phyloP scores from a whole-genome alignment of 2,888 invertebrate species.

The Yponomeuta plumbellus region DNA sequence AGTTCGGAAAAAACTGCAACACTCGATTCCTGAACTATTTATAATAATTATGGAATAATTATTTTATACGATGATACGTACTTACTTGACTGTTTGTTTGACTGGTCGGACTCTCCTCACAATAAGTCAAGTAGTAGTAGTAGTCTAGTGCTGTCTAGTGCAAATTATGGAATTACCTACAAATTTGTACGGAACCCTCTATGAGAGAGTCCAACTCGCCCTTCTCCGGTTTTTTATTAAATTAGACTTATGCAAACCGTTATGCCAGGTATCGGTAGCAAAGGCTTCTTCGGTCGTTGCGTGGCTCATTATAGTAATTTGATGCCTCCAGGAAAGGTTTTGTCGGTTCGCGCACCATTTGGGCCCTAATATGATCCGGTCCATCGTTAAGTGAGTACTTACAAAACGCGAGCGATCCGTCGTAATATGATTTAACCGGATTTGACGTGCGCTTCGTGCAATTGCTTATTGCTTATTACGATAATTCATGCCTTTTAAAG shows the following conservation, averaged over 20 bases:
- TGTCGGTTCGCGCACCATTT: constrained; percentile 53
- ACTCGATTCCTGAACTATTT: too few relatives aligned
- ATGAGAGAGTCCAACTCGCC: too few relatives aligned
- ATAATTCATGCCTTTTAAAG: constrained; percentile 55
- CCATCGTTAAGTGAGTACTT: constrained; percentile 37
- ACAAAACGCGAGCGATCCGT: constrained; percentile 51
- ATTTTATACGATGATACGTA: too few relatives aligned
- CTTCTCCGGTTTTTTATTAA: constrained; percentile 41
- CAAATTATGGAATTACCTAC: too few relatives aligned
- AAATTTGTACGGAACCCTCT: too few relatives aligned
- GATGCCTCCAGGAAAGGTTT: constrained; percentile 60
- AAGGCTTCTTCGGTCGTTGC: constrained; percentile 44
- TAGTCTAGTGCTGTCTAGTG: too few relatives aligned
- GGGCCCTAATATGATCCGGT: constrained; percentile 57
- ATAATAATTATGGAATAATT: too few relatives aligned
- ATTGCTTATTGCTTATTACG: constrained; percentile 67
- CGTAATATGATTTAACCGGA: constrained; percentile 49
- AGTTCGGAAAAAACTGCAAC: too few relatives aligned
- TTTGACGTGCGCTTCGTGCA: constrained; percentile 67
- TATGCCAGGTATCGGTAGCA: constrained; percentile 64
- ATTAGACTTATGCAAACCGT: constrained; percentile 67
- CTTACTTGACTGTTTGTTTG: too few relatives aligned
- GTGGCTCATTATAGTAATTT: constrained; percentile 71
- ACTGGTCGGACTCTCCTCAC: too few relatives aligned
- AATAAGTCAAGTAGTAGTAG: too few relatives aligned